A percentile compares a stretch with the other conserved stretches of the same genome.
Conservation (phyloP, 2,113 vertebrate genomes). For the Paramisgurnus dabryanus region DNA sequence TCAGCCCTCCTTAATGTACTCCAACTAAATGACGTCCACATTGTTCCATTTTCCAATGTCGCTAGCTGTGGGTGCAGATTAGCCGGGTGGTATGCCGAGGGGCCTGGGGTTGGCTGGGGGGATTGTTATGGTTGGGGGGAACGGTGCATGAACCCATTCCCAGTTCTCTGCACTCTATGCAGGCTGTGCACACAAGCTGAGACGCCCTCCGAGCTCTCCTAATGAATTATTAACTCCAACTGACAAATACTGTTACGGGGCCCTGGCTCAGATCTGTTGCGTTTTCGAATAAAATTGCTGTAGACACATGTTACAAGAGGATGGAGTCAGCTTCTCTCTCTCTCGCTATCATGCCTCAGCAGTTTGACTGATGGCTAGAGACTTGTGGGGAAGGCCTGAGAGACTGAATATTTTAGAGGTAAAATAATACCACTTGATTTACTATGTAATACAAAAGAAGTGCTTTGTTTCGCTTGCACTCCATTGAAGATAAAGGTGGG, state of each 20-base stretch:
- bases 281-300: slow-evolving; percentile 98
- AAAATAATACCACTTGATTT: slow-evolving; percentile 99
- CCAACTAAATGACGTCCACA: background rate
- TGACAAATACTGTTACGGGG: slow-evolving; percentile 84
- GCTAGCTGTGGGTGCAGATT: slow-evolving; percentile 30
- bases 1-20: slow-evolving; percentile 5
- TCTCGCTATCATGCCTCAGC: slow-evolving; percentile 92
- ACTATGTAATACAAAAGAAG: slow-evolving; percentile 86
- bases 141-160: slow-evolving; percentile 16
- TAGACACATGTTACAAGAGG: slow-evolving; percentile 97
- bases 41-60: slow-evolving; percentile 9
- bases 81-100: slow-evolving; percentile 2
- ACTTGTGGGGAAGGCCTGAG: slow-evolving; percentile 94
- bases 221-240: slow-evolving; percentile 84
- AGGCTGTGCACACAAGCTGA: slow-evolving; percentile 55
- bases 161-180: slow-evolving; percentile 35
- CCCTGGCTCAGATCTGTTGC: slow-evolving; percentile 78
- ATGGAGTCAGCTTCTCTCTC: slow-evolving; percentile 84
- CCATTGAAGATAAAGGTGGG: slow-evolving; percentile 67
- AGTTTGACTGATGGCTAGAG: slow-evolving; percentile 91
- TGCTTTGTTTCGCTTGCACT: slow-evolving; percentile 80
- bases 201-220: slow-evolving; percentile 74
- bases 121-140: slow-evolving; percentile 29
- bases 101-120: background rate
- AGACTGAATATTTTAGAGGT: slow-evolving; percentile 96